Evolutionary conservation across 2,888 invertebrate species (phyloP).

Genomic region (Heteromyza rotundicornis): DNA sequence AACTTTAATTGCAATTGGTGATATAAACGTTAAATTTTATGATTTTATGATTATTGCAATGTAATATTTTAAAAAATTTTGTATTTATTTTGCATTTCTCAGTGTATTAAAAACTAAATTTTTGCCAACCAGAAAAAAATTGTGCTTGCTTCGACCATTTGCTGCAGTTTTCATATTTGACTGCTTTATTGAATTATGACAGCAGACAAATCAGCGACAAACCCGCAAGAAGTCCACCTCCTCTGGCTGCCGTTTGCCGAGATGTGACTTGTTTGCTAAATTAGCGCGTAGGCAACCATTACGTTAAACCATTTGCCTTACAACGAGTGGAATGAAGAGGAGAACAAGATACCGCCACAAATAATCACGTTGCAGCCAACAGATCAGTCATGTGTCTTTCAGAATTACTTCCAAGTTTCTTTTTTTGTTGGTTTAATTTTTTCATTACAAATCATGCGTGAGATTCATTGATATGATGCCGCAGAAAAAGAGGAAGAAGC

Average conservation of each 20-base stretch:
- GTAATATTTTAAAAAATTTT: too few relatives aligned
- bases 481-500: background rate
- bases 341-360: constrained; percentile 25
- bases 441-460: constrained; percentile 9
- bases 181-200: constrained; percentile 59
- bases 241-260: constrained; percentile 9
- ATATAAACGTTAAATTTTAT: too few relatives aligned
- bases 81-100: too few relatives aligned
- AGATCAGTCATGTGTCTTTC: constrained; percentile 35
- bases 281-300: constrained; percentile 20
- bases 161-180: constrained; percentile 41
- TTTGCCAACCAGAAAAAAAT: too few relatives aligned
- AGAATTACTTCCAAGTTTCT: constrained; percentile 24
- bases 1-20: too few relatives aligned
- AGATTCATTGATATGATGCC: constrained; percentile 13
- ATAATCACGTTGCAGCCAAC: constrained; percentile 32
- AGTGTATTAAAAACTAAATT: too few relatives aligned
- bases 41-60: too few relatives aligned
- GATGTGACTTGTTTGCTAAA: constrained; percentile 32
- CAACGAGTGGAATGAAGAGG: background rate
- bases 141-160: too few relatives aligned
- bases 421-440: constrained; percentile 26
- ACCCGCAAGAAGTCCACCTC: background rate
- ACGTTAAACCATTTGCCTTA: background rate
- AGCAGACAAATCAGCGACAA: constrained; percentile 55